phyloP scores from a whole-genome alignment of 2,797 vertebrate species.

The Phataginus tetradactyla region DNA sequence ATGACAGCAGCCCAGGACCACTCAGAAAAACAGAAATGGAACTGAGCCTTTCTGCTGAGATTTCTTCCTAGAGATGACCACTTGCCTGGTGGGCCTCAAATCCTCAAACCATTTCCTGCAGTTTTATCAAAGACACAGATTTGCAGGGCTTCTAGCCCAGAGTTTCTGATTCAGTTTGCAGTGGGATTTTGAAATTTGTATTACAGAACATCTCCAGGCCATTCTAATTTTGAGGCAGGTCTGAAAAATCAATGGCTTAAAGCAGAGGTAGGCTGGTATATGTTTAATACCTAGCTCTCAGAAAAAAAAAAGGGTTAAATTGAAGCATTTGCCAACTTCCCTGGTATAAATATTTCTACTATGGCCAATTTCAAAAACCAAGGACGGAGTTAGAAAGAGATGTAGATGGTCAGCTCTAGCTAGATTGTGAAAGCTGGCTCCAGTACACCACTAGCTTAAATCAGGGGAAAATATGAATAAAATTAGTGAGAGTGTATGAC shows the following conservation, averaged over 20 bases:
- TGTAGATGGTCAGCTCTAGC: not conserved
- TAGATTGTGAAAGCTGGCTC: not conserved
- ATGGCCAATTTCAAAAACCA: not conserved
- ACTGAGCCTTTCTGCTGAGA: accelerated
- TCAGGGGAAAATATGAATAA: not conserved
- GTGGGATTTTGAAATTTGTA: not conserved
- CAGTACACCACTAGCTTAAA: not conserved
- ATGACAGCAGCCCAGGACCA: not conserved
- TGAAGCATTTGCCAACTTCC: not conserved
- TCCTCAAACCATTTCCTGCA: not conserved
- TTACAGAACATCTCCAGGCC: not conserved
- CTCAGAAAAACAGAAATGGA: not conserved
- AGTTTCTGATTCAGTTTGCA: not conserved
- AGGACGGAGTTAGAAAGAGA: not conserved
- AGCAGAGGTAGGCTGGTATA: not conserved
- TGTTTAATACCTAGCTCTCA: not conserved
- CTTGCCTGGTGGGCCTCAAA: not conserved
- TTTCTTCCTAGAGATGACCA: not conserved
- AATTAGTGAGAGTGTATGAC: not conserved
- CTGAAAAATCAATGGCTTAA: not conserved
- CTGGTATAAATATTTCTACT: not conserved
- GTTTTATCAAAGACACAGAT: not conserved
- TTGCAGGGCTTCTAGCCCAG: not conserved
- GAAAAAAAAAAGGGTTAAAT: not conserved
- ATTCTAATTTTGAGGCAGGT: not conserved